A percentile compares a stretch with the other conserved stretches of the same genome.
Evolutionary conservation across 2,888 invertebrate species (phyloP).

Genomic region (Macaria liturata): DNA sequence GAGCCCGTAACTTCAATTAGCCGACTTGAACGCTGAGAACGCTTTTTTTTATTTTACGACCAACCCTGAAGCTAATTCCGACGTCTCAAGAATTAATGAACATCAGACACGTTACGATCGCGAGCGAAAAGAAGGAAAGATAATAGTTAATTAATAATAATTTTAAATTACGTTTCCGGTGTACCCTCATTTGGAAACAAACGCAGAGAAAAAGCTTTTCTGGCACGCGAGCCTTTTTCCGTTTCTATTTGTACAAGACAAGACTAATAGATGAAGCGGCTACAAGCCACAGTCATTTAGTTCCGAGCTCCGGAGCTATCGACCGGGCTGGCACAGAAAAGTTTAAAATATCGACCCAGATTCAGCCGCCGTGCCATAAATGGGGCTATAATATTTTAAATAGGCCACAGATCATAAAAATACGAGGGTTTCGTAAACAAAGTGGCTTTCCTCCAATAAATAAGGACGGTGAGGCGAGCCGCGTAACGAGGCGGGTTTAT

Average conservation of each 20-base stretch:
- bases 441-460: slow-evolving; percentile 52
- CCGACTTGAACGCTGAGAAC: neutral
- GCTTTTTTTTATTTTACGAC: slow-evolving; percentile 5
- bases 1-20: slow-evolving; percentile 17
- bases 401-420: slow-evolving; percentile 54
- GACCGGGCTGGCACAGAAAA: slow-evolving; percentile 27
- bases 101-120: no score
- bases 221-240: slow-evolving; percentile 15
- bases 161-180: slow-evolving; percentile 20
- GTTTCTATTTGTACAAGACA: slow-evolving; percentile 27
- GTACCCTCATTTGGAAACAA: slow-evolving; percentile 22
- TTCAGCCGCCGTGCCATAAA: slow-evolving; percentile 38
- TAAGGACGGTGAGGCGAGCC: slow-evolving; percentile 44
- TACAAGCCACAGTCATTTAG: slow-evolving; percentile 26
- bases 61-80: neutral
- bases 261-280: slow-evolving; percentile 32
- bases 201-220: slow-evolving; percentile 19
- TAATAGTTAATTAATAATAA: slow-evolving; percentile 10
- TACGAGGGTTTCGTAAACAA: slow-evolving; percentile 55
- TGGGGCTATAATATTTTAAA: slow-evolving; percentile 50
- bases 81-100: no score
- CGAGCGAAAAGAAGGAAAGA: no score
- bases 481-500: slow-evolving; percentile 43
- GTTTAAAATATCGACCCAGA: slow-evolving; percentile 36
- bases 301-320: slow-evolving; percentile 30